Conservation (phyloP, 2,113 vertebrate genomes). For the Ciconia maguari region DNA sequence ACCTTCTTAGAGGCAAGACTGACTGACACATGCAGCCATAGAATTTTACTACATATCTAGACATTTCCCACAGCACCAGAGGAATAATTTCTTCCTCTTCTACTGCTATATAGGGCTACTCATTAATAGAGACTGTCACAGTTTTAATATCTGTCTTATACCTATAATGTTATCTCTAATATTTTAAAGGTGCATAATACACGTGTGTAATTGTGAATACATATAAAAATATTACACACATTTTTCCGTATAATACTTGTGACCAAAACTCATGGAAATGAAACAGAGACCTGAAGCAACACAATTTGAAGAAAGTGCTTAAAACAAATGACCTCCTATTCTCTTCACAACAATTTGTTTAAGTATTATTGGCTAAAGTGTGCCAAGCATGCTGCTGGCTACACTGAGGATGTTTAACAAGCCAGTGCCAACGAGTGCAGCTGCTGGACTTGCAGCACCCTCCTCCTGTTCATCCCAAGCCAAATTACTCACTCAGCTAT, state of each 20-base stretch:
- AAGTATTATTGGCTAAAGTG: conserved; percentile 68
- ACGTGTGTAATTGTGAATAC: background rate
- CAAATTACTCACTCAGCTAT: conserved; percentile 74
- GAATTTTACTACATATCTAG: background rate
- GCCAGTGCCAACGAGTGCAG: conserved; percentile 79
- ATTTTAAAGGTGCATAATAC: background rate
- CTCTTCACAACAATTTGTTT: conserved; percentile 72
- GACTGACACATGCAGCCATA: background rate
- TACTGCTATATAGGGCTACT: background rate
- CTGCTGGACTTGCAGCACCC: conserved; percentile 76
- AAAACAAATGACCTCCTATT: conserved; percentile 53
- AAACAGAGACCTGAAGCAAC: background rate
- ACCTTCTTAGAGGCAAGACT: background rate
- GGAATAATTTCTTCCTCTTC: background rate
- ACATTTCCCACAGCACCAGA: background rate
- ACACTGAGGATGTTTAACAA: conserved; percentile 66
- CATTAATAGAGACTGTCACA: background rate
- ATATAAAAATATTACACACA: background rate
- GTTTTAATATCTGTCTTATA: background rate
- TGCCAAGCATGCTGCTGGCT: conserved; percentile 75
- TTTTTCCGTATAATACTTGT: background rate
- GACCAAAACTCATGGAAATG: background rate
- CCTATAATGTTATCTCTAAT: background rate
- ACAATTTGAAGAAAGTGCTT: background rate
- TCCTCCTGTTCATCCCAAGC: conserved; percentile 64